A percentile compares a stretch with the other conserved stretches of the same genome.
Evolutionary conservation across 2,797 vertebrate species (phyloP).

Genomic region (Eupleurogrammus muticus): DNA sequence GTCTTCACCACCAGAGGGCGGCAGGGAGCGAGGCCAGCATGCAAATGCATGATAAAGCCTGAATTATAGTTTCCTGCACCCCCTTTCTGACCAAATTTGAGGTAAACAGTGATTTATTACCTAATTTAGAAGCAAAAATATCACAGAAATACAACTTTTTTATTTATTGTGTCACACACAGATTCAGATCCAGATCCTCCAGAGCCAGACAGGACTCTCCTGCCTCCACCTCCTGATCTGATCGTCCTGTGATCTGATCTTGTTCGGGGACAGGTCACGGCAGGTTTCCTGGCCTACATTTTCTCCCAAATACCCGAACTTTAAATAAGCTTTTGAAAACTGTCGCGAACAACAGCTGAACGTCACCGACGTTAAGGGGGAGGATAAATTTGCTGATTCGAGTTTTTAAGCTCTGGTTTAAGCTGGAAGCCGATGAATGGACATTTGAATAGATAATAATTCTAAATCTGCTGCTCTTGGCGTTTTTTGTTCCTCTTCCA

Average conservation of each 20-base stretch:
- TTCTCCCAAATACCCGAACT: constrained; percentile 18
- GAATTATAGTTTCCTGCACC: no score
- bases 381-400: no score
- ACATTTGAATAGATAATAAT: neutral
- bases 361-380: neutral
- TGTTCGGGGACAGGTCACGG: constrained; percentile 44
- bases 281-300: constrained; percentile 36
- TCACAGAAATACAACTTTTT: no score
- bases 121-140: no score
- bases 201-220: constrained; percentile 36
- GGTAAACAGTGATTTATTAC: no score
- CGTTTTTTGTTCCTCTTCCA: no score
- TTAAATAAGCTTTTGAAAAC: constrained; percentile 15
- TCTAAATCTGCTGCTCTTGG: neutral
- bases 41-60: neutral
- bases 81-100: no score
- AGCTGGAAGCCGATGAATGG: neutral
- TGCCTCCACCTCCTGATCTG: constrained; percentile 25
- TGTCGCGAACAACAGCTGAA: constrained; percentile 3
- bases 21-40: neutral
- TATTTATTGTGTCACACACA: neutral
- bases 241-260: constrained; percentile 17
- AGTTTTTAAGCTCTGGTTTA: no score
- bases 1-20: constrained; percentile 31
- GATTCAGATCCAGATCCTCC: constrained; percentile 4